Percentiles rank a stretch among this genome's conserved stretches.
These are phyloP conservation scores for Carcinoscorpius rotundicauda DNA, from an alignment of 1,140 invertebrate genomes.

Conservation along the genomic window DNA sequence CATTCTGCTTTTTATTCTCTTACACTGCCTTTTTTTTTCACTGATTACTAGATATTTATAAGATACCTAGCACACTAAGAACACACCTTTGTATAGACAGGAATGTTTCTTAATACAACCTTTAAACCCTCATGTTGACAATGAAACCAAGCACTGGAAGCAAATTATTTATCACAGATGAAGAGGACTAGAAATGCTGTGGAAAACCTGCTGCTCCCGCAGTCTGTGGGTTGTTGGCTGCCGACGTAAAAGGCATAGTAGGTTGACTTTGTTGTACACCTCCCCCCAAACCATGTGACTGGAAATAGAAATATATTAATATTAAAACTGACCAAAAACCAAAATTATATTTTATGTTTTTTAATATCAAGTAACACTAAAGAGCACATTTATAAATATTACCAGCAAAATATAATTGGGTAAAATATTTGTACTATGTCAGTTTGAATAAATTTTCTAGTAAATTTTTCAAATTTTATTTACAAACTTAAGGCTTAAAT, in stretches of 20 bases:
- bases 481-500: not conserved
- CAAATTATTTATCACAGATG: too few relatives aligned
- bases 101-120: too few relatives aligned
- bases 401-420: not conserved
- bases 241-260: slow-evolving; percentile 14
- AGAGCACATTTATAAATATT: not conserved
- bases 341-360: not conserved
- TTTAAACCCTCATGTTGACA: too few relatives aligned
- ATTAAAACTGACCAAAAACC: not conserved
- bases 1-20: too few relatives aligned
- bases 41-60: too few relatives aligned
- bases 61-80: too few relatives aligned
- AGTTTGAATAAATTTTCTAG: not conserved
- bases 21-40: too few relatives aligned
- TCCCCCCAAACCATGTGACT: slow-evolving; percentile 15
- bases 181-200: slow-evolving; percentile 9
- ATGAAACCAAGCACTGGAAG: too few relatives aligned
- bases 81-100: too few relatives aligned
- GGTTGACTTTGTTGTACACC: slow-evolving; percentile 15
- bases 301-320: slow-evolving; percentile 1
- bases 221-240: slow-evolving; percentile 12
- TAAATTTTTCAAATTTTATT: not conserved
- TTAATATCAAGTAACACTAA: not conserved
- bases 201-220: slow-evolving; percentile 12
- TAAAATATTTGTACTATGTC: not conserved